Percentiles rank a stretch among this genome's conserved stretches.
Evolutionary conservation across 2,113 vertebrate genomes (phyloP).

Genomic region (Candoia aspera): DNA sequence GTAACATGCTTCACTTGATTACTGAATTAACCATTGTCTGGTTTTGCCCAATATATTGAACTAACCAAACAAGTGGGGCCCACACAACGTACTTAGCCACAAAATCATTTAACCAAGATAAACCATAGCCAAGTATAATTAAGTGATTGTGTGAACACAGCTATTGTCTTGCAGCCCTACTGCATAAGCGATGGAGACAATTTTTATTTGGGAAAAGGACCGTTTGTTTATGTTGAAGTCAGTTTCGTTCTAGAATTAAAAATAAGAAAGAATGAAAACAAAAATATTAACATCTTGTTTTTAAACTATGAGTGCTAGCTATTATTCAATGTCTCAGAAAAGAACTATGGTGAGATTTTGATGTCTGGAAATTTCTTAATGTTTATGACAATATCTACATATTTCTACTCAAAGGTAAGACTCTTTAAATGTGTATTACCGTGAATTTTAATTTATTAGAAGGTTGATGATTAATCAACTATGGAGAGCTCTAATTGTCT

Average conservation of each 20-base stretch:
- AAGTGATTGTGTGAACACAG: neutral
- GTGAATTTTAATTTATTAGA: neutral
- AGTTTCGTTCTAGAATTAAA: neutral
- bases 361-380: neutral
- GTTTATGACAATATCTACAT: neutral
- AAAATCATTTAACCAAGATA: neutral
- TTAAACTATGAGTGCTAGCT: neutral
- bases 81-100: neutral
- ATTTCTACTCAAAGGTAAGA: neutral
- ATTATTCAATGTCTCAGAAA: neutral
- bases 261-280: neutral
- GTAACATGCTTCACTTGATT: neutral
- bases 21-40: neutral
- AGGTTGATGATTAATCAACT: neutral
- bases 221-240: neutral
- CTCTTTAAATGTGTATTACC: neutral
- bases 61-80: neutral
- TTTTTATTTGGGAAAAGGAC: neutral
- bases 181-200: neutral
- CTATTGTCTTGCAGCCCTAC: neutral
- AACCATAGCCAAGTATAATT: neutral
- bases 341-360: neutral
- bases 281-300: no score
- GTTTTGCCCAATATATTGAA: neutral
- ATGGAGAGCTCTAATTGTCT: neutral